Evolutionary conservation across 2,888 invertebrate genomes (phyloP), one percentile per base, ranked within the genome.

Genomic region (Tricholauxania praeusta): DNA sequence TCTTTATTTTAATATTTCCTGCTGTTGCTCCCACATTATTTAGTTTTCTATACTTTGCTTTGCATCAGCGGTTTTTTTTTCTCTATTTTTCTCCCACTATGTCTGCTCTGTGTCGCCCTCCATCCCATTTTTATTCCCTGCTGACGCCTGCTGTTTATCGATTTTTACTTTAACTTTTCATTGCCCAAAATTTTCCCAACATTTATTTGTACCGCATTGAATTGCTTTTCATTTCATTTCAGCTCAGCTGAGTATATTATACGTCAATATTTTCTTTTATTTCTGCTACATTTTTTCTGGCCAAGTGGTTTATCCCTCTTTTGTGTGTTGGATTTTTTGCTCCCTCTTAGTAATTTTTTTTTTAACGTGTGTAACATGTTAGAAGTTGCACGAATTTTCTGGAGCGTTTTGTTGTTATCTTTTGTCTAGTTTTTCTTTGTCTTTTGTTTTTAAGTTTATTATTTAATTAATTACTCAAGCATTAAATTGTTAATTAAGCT

Each of bases 401-500:
- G 48, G 47, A 57, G 57, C 67, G 57, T 3, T 4, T 28, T 55
- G 67, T 28, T 19, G 19, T 8, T 64, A 19, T n/a, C 14, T 10
- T 66, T 66, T 32, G 32, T 66, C 15, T 66, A 17, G 39, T 53
- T 39, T 28, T 66, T 53, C 12, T 53, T 39, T 28, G 52, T 53
- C 12, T 17, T 63, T 53, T 57, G 15, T 14, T 67, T 57, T 66
- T 10, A 57, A 17, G 48, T 67, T 67, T 67, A 57, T 67, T 28
- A 39, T 67, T 53, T 57, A 57, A 67, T 67, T 67, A 19, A 32
- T 67, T 48, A 19, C 48, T 67, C 47, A 57, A 55, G 67, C 67
- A 57, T 67, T 67, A 57, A 67, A 67, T 19, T 52, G 57, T 57
- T 67, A 57, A 67, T 67, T 55, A 48, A 67, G 67, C 28, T 66